Base-by-base conservation (phyloP, 2,113 vertebrate genomes). In the Hippocampus zosterae region DNA sequence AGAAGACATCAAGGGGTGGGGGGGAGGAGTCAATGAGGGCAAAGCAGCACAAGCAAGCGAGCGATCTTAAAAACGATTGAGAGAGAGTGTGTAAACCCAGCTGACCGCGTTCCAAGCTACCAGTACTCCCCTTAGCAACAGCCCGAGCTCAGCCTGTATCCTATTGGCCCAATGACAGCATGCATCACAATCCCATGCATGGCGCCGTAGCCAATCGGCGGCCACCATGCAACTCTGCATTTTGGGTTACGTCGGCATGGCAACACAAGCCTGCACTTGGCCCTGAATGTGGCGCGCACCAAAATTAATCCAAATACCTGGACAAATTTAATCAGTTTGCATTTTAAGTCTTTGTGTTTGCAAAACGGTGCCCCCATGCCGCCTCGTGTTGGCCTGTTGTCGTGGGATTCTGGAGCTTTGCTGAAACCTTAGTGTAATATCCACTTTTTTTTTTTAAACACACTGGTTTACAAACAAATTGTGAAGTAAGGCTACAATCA, bases 71-170 rank as follows among this genome's bases (percentile, higher is more conserved):
- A 72, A 64, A 60, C 66, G 76, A 80, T 76, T 13, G 65, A 68
- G 67, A 73, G 67, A 70, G 50, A 52, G 50, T n/a, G 50, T 21
- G 50, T 8, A 76, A 89, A 84, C 80, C 82, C 87, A 91, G 90
- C 90, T 92, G 92, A 92, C 86, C 89, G 71, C 70, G 82, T 79
- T 89, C 82, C 84, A 91, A 90, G 92, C 84, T 78, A 90, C 25
- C 25, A 2, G 25, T 27, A 27, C 92, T 92, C 92, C 90, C 90
- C 92, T 87, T 92, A 93, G 92, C 92, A 93, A 93, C 92, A 93
- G 90, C 77, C 71, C 85, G 64, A 66, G 87, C 78, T 80, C 85
- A 84, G 84, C 61, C 67, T 37, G 71, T 67, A 50, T 80, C 85
- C 84, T 81, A 93, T 93, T 93, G 92, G 92, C 85, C 77, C 2